Conservation (phyloP, 1,140 invertebrate species). For the Cherax destructor region DNA sequence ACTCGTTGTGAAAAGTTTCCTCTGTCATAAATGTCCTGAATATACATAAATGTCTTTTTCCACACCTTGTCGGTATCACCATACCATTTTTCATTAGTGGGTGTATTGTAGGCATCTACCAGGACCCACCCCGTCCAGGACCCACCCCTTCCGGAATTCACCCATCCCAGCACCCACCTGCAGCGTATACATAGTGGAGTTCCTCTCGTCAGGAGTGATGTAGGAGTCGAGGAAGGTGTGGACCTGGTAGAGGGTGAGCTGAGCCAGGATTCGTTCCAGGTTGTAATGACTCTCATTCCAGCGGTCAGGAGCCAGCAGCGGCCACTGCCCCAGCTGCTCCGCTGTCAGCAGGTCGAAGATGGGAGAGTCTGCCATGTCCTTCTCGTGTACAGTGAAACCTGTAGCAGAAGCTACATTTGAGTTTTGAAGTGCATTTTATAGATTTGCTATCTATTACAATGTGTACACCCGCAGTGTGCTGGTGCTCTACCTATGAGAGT, state of each 20-base stretch:
- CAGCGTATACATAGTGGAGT: slow-evolving; percentile 77
- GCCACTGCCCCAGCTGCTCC: slow-evolving; percentile 77
- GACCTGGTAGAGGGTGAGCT: slow-evolving; percentile 78
- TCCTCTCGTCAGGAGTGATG: slow-evolving; percentile 78
- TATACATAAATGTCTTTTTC: too few species aligned
- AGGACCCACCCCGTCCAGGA: too few species aligned
- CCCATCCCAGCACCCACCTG: slow-evolving; percentile 73
- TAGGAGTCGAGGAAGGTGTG: slow-evolving; percentile 78
- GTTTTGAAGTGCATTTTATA: not conserved
- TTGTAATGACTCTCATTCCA: slow-evolving; percentile 74
- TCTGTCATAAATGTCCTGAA: too few species aligned
- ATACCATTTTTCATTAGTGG: not conserved
- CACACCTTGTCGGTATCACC: too few species aligned
- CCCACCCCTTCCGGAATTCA: not conserved
- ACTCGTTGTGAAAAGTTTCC: too few species aligned
- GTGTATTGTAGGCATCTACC: too few species aligned
- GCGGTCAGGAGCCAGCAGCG: slow-evolving; percentile 75
- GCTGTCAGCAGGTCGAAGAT: slow-evolving; percentile 75
- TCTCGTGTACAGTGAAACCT: slow-evolving; percentile 70
- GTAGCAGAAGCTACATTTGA: not conserved
- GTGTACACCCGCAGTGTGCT: too few species aligned
- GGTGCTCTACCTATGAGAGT: too few species aligned
- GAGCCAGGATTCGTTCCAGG: slow-evolving; percentile 77
- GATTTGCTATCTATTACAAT: not conserved
- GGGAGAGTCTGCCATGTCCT: slow-evolving; percentile 73